Conservation (phyloP, 30 jellyfish, hydroid and myxozoan genomes). For the Aurelia coerulea region DNA sequence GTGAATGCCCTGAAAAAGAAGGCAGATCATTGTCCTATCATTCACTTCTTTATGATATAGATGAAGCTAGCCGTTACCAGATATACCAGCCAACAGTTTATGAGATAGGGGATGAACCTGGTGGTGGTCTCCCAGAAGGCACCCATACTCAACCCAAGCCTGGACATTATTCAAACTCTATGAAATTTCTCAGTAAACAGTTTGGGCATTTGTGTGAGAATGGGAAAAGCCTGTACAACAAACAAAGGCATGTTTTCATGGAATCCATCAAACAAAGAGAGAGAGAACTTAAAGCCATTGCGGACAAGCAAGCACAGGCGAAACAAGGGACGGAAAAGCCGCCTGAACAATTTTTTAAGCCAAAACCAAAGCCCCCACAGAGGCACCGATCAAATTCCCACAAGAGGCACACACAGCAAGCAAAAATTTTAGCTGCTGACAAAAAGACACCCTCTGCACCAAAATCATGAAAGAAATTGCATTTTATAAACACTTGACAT, state of each 20-base stretch:
- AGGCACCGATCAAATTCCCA: constrained; percentile 55
- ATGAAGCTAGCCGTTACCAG: constrained; percentile 83
- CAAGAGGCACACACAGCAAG: constrained; percentile 29
- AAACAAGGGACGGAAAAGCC: constrained; percentile 33
- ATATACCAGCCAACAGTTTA: constrained; percentile 96
- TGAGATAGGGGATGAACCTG: constrained; percentile 76
- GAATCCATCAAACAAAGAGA: constrained; percentile 67
- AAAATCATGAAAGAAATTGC: neutral
- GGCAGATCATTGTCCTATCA: constrained; percentile 82
- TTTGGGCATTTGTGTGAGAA: constrained; percentile 61
- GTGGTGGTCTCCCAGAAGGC: constrained; percentile 1
- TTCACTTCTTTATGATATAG: constrained; percentile 84
- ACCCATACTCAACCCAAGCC: constrained; percentile 5
- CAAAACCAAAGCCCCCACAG: constrained; percentile 57
- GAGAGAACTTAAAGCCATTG: constrained; percentile 65
- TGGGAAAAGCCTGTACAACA: constrained; percentile 44
- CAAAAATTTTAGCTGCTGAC: neutral
- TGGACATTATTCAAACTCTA: constrained; percentile 44
- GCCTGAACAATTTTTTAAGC: constrained; percentile 49
- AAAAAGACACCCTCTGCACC: neutral
- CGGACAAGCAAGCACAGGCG: constrained; percentile 58
- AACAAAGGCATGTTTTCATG: constrained; percentile 36
- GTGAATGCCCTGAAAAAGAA: neutral
- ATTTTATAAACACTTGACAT: neutral
- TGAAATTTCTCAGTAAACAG: constrained; percentile 61